phyloP scores from a whole-genome alignment of 2,113 vertebrate genomes.

The Muntiacus muntjak region DNA sequence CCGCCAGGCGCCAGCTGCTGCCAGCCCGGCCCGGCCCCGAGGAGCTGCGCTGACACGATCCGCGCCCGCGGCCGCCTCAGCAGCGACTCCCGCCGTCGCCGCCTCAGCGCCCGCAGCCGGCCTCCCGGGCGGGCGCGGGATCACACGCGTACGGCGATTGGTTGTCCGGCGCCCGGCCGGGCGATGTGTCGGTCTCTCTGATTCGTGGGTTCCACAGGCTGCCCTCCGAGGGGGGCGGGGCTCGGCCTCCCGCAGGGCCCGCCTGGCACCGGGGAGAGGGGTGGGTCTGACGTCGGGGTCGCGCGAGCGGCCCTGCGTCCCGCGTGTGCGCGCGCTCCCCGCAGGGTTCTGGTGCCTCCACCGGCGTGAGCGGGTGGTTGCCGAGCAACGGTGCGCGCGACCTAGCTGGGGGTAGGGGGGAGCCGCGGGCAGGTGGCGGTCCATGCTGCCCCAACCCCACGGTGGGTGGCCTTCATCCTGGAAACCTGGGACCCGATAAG shows the following conservation, averaged over 20 bases:
- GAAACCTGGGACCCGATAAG: background rate
- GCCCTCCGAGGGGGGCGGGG: background rate
- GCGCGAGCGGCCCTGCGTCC: no score
- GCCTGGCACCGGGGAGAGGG: background rate
- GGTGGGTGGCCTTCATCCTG: background rate
- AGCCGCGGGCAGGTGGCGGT: fast-evolving
- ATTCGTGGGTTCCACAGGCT: conserved; percentile 51
- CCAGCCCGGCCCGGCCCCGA: background rate
- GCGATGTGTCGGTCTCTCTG: conserved; percentile 67
- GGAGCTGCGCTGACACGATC: background rate
- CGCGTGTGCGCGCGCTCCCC: background rate
- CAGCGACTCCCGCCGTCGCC: conserved; percentile 44
- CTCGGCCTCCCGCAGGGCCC: fast-evolving
- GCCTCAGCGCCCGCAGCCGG: conserved; percentile 26
- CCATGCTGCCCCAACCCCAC: background rate
- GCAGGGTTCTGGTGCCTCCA: background rate
- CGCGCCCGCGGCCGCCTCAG: conserved; percentile 15
- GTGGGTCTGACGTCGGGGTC: background rate
- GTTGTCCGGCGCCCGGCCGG: conserved; percentile 6
- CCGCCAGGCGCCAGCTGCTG: background rate
- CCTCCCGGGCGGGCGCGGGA: conserved; percentile 63
- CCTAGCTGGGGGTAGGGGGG: background rate
- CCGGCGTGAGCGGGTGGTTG: background rate
- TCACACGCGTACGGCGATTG: conserved; percentile 75
- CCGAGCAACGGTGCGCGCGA: background rate